Conservation (phyloP, 1,140 invertebrate genomes). For the Pseudachorutes palmiensis region DNA sequence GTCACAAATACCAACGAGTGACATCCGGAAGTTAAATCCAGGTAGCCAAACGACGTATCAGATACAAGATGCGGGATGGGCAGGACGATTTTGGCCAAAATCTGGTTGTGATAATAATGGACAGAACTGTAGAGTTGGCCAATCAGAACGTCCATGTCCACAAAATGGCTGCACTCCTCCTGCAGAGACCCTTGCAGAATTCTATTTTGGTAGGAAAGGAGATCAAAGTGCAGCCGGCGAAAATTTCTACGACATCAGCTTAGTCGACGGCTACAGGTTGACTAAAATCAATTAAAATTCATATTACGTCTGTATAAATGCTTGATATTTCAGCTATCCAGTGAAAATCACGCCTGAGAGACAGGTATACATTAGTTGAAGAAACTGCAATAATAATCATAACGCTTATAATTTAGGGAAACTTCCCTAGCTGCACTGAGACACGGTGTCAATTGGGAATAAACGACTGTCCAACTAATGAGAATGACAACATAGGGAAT, state of each 20-base stretch:
- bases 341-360: constrained; percentile 30
- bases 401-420: not conserved
- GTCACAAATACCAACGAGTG: not conserved
- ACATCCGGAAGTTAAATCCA: constrained; percentile 11
- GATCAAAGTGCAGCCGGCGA: not conserved
- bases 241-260: constrained; percentile 30
- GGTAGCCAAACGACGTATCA: constrained; percentile 18
- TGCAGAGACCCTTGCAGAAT: constrained; percentile 36
- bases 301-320: not conserved
- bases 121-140: constrained; percentile 33
- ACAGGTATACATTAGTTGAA: constrained; percentile 11
- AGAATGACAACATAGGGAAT: constrained; percentile 27
- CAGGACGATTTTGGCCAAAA: constrained; percentile 36
- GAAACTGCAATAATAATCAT: constrained; percentile 1
- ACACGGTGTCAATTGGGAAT: constrained; percentile 22
- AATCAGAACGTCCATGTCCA: constrained; percentile 23
- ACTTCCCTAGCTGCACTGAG: constrained; percentile 20
- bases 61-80: constrained; percentile 32
- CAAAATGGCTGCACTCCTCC: constrained; percentile 31
- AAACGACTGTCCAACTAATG: constrained; percentile 20
- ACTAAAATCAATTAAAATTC: not conserved
- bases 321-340: constrained; percentile 10
- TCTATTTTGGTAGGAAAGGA: constrained; percentile 19
- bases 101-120: constrained; percentile 30
- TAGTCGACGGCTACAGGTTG: constrained; percentile 34